Evolutionary conservation across 1,140 invertebrate species (phyloP).

Genomic region (Asbolus verrucosus): DNA sequence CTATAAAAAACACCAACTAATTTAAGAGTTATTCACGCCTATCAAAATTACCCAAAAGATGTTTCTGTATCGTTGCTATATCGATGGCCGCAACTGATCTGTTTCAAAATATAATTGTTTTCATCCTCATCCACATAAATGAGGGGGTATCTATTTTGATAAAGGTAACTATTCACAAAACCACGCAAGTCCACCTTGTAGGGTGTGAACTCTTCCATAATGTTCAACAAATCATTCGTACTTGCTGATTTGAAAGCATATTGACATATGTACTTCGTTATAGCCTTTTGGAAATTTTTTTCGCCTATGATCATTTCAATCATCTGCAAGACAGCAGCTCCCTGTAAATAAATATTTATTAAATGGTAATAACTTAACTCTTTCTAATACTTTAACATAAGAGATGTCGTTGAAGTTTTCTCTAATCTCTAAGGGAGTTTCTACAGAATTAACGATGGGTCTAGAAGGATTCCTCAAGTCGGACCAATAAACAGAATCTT

Average conservation of each 20-base stretch:
- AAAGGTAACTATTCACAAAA: conserved; percentile 48
- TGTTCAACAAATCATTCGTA: conserved; percentile 44
- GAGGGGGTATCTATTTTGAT: conserved; percentile 46
- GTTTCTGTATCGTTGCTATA: not conserved
- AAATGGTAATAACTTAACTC: not conserved
- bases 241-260: conserved; percentile 41
- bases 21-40: no score
- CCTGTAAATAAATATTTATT: conserved; percentile 32
- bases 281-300: conserved; percentile 19
- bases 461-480: conserved; percentile 70
- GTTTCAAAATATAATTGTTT: conserved; percentile 31
- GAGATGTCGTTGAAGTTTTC: conserved; percentile 90
- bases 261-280: conserved; percentile 18
- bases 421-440: conserved; percentile 79
- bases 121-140: conserved; percentile 29
- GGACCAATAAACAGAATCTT: conserved; percentile 67
- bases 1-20: not conserved
- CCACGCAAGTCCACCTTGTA: conserved; percentile 7
- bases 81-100: conserved; percentile 17
- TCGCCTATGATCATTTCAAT: conserved; percentile 41
- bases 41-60: no score
- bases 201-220: conserved; percentile 21
- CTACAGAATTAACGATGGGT: conserved; percentile 70
- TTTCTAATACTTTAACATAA: conserved; percentile 77
- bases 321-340: conserved; percentile 40